Percentiles rank a stretch among this genome's conserved stretches.
These are phyloP conservation scores for Pterophyllum scalare DNA, from an alignment of 2,113 vertebrate species.

Conservation along the genomic window DNA sequence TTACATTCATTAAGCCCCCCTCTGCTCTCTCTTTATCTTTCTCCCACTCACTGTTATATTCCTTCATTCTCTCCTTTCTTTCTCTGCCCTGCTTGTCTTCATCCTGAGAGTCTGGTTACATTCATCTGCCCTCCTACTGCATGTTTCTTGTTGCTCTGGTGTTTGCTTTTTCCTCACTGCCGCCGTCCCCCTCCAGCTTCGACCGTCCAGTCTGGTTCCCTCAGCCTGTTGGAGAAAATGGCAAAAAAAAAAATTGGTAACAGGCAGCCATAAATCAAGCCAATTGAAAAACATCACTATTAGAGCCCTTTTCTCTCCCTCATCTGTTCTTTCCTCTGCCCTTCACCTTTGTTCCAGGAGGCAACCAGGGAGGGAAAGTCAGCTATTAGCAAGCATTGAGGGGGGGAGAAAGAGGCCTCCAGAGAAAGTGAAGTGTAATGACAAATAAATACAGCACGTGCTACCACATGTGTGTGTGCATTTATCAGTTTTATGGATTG, in stretches of 20 bases:
- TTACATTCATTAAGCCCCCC: slow-evolving; percentile 69
- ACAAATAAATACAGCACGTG: slow-evolving; percentile 1
- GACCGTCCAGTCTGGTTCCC: slow-evolving; percentile 53
- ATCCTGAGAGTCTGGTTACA: slow-evolving; percentile 42
- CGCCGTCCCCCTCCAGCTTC: neutral
- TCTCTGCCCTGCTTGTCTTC: slow-evolving; percentile 31
- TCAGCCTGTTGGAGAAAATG: slow-evolving; percentile 56
- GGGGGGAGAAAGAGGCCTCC: slow-evolving; percentile 9
- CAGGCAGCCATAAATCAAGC: slow-evolving; percentile 73
- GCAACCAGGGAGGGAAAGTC: slow-evolving; percentile 38
- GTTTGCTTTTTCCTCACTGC: neutral
- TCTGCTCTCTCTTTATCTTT: slow-evolving; percentile 49
- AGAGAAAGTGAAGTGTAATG: slow-evolving; percentile 39
- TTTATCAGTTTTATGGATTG: slow-evolving; percentile 17
- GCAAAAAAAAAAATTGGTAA: slow-evolving; percentile 66
- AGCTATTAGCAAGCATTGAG: slow-evolving; percentile 14
- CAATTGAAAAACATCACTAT: slow-evolving; percentile 73
- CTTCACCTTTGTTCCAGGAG: slow-evolving; percentile 73
- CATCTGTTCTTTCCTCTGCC: slow-evolving; percentile 58
- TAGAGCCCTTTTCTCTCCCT: slow-evolving; percentile 54
- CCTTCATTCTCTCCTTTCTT: slow-evolving; percentile 28
- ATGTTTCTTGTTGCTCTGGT: slow-evolving; percentile 18
- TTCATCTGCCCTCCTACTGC: slow-evolving; percentile 15
- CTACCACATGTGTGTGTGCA: neutral
- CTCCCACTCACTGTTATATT: slow-evolving; percentile 39